phyloP scores from a whole-genome alignment of 2,797 vertebrate genomes.

The Lagodon rhomboides region DNA sequence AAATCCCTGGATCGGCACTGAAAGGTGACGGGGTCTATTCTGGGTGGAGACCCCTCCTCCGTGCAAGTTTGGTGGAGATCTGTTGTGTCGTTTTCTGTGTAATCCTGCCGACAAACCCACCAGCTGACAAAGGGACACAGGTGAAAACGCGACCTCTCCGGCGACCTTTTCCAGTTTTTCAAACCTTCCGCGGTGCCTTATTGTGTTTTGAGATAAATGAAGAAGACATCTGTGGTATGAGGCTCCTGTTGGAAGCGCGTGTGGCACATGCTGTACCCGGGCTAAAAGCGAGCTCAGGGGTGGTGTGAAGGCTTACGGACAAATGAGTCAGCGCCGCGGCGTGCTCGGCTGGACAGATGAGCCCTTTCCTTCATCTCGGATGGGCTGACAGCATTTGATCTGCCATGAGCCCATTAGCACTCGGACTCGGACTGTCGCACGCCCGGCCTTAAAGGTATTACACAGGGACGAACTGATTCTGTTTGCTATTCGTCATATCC shows the following conservation, averaged over 20 bases:
- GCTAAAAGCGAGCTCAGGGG: slow-evolving; percentile 49
- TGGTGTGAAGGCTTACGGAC: slow-evolving; percentile 53
- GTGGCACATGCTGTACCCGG: slow-evolving; percentile 19
- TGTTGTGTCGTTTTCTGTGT: too few species aligned
- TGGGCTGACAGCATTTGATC: slow-evolving; percentile 54
- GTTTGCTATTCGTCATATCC: slow-evolving; percentile 49
- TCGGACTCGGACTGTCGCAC: slow-evolving; percentile 45
- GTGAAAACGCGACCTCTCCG: too few species aligned
- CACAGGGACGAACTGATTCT: slow-evolving; percentile 27
- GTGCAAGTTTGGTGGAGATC: too few species aligned
- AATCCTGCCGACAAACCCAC: too few species aligned
- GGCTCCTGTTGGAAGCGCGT: slow-evolving; percentile 26
- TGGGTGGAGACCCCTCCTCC: too few species aligned
- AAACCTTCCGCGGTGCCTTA: not conserved
- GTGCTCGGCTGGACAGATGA: slow-evolving; percentile 64
- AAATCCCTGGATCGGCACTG: too few species aligned
- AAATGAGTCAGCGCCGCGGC: slow-evolving; percentile 70
- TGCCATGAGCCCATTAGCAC: slow-evolving; percentile 55
- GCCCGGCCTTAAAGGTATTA: slow-evolving; percentile 48
- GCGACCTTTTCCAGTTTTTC: not conserved
- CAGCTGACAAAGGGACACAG: too few species aligned
- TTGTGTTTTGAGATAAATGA: slow-evolving; percentile 18
- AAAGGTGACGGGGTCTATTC: too few species aligned
- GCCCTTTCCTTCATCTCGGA: slow-evolving; percentile 44
- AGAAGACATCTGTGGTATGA: slow-evolving; percentile 25